Conservation (phyloP, 1,140 invertebrate genomes). For the Papilio polytes region DNA sequence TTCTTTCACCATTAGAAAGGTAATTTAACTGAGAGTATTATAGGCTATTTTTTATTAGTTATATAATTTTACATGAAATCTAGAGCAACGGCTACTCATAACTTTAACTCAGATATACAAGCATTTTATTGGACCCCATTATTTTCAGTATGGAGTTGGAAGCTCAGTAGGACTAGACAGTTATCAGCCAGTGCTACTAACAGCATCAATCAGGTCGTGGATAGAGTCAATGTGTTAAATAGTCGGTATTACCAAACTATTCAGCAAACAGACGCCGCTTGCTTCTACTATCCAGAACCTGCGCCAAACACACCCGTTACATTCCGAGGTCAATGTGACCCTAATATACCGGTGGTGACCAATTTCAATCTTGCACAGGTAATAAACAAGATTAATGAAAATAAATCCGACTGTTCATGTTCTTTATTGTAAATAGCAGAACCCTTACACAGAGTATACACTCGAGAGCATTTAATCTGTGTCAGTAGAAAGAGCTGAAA, state of each 20-base stretch:
- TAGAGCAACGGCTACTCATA: too few species aligned
- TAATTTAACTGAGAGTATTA: too few species aligned
- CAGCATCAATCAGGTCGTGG: slow-evolving; percentile 48
- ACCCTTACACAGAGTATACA: too few species aligned
- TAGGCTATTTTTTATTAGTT: too few species aligned
- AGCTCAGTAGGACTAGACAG: slow-evolving; percentile 50
- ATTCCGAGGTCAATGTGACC: slow-evolving; percentile 63
- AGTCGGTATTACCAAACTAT: slow-evolving; percentile 49
- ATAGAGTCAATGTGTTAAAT: slow-evolving; percentile 51
- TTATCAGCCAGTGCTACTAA: slow-evolving; percentile 44
- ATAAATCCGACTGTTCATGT: too few species aligned
- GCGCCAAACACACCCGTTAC: slow-evolving; percentile 47
- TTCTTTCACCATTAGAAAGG: too few species aligned
- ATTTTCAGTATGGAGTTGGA: slow-evolving; percentile 63
- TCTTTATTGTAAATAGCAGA: too few species aligned
- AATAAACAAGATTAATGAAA: too few species aligned
- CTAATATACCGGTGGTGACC: slow-evolving; percentile 53
- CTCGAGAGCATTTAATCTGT: too few species aligned
- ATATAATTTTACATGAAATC: too few species aligned
- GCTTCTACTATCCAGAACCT: slow-evolving; percentile 59
- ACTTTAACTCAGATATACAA: too few species aligned
- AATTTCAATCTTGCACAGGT: slow-evolving; percentile 54
- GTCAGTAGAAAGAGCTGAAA: too few species aligned
- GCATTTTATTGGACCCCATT: background rate
- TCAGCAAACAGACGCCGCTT: slow-evolving; percentile 49